A percentile compares a stretch with the other conserved stretches of the same genome.
Conservation (phyloP, 2,113 vertebrate genomes). For the Eurypyga helias region DNA sequence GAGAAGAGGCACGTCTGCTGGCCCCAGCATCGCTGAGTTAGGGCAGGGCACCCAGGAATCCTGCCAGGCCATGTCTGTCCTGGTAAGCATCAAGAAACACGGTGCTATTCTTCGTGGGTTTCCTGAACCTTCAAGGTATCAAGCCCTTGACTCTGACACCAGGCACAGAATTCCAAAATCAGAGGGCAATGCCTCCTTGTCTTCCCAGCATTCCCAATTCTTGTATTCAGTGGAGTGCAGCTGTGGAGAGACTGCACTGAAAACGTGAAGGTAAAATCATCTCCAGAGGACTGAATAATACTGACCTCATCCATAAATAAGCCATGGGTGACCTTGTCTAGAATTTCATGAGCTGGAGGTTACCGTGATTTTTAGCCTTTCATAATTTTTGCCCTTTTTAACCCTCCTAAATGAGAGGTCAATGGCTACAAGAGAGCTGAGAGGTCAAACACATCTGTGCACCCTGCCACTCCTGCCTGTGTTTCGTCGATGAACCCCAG, state of each 20-base stretch:
- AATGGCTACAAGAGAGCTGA: neutral
- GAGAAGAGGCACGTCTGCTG: conserved; percentile 36
- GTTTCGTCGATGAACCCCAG: neutral
- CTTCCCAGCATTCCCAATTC: neutral
- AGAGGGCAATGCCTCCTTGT: neutral
- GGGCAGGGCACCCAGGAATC: neutral
- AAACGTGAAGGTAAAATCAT: neutral
- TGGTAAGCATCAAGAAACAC: neutral
- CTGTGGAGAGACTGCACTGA: neutral
- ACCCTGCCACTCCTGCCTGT: neutral
- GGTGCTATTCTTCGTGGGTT: accelerated
- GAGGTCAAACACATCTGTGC: neutral
- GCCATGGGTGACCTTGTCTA: neutral
- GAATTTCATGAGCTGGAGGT: neutral
- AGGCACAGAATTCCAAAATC: neutral
- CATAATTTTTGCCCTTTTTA: neutral
- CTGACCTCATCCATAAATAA: neutral
- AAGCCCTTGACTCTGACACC: neutral
- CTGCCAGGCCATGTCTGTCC: neutral
- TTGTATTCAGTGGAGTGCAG: neutral
- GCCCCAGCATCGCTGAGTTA: neutral
- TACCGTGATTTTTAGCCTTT: neutral
- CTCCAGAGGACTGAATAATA: neutral
- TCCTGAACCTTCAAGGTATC: neutral
- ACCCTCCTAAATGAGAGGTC: neutral